Conservation (phyloP, 2,797 vertebrate genomes). For the Epinephelus malabaricus region DNA sequence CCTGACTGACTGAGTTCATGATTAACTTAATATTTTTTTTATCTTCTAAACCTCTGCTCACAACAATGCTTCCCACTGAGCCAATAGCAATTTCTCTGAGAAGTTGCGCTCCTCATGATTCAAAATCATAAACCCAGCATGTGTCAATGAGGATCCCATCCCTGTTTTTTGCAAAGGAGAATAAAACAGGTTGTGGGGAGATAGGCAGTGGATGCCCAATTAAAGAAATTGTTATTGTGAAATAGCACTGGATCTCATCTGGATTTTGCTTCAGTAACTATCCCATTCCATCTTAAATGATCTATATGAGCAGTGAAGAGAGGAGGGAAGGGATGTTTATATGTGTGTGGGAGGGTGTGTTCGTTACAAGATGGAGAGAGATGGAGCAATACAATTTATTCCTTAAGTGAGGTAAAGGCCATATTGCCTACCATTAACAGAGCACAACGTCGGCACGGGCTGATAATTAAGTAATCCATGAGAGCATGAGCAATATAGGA, state of each 20-base stretch:
- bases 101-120: constrained; percentile 78
- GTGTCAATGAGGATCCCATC: constrained; percentile 74
- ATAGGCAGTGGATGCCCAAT: constrained; percentile 77
- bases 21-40: constrained; percentile 72
- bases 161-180: constrained; percentile 67
- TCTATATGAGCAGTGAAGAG: constrained; percentile 82
- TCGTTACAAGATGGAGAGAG: constrained; percentile 79
- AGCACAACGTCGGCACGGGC: constrained; percentile 82
- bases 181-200: constrained; percentile 74
- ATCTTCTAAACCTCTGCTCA: constrained; percentile 70
- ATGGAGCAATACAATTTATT: constrained; percentile 87
- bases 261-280: constrained; percentile 82
- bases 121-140: constrained; percentile 85
- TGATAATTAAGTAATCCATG: constrained; percentile 89
- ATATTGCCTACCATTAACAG: constrained; percentile 86
- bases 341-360: constrained; percentile 81
- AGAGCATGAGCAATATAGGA: constrained; percentile 86
- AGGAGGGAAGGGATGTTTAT: constrained; percentile 76
- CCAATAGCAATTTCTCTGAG: constrained; percentile 81
- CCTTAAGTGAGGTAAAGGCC: constrained; percentile 86
- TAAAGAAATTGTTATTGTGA: constrained; percentile 86
- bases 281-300: constrained; percentile 82
- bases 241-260: constrained; percentile 71
- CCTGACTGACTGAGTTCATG: constrained; percentile 73
- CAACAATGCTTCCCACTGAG: constrained; percentile 78